Conservation (phyloP, 2,888 invertebrate species). For the Abscondita cerata region DNA sequence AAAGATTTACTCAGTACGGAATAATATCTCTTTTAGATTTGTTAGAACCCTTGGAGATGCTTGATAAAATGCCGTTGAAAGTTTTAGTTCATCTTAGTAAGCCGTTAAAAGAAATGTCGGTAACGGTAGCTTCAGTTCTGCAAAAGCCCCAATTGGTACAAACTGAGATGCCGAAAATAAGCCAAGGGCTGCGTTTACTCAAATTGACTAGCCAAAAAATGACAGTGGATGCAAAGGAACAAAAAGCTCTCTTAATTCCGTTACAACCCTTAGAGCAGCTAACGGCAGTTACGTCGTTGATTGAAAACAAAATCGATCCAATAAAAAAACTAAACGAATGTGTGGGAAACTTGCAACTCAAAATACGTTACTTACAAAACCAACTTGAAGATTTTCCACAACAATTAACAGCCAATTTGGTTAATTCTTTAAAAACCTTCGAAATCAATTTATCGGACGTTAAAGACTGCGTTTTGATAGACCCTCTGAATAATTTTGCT, state of each 20-base stretch:
- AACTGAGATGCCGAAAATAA: constrained; percentile 33
- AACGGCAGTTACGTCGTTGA: neutral
- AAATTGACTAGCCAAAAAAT: constrained; percentile 19
- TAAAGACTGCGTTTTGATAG: neutral
- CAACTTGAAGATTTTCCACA: neutral
- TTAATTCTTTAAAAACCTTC: neutral
- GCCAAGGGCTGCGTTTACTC: constrained; percentile 33
- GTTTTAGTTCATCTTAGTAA: constrained; percentile 23
- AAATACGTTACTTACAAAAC: neutral
- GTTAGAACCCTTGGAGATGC: constrained; percentile 1
- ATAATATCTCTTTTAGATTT: constrained; percentile 35
- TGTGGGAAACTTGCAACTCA: neutral
- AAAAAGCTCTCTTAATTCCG: neutral
- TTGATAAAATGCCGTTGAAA: neutral
- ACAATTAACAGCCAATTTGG: neutral
- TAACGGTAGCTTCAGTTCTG: constrained; percentile 4
- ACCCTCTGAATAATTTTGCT: neutral
- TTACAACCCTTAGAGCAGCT: neutral
- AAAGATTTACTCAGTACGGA: constrained; percentile 38
- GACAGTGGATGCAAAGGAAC: neutral
- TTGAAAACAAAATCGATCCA: neutral
- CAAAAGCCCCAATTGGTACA: constrained; percentile 39
- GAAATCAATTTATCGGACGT: neutral
- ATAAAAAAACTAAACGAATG: neutral
- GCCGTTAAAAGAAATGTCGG: constrained; percentile 14